A percentile compares a stretch with the other conserved stretches of the same genome.
phyloP scores from a whole-genome alignment of 1,140 invertebrate species.

The Amyelois transitella region DNA sequence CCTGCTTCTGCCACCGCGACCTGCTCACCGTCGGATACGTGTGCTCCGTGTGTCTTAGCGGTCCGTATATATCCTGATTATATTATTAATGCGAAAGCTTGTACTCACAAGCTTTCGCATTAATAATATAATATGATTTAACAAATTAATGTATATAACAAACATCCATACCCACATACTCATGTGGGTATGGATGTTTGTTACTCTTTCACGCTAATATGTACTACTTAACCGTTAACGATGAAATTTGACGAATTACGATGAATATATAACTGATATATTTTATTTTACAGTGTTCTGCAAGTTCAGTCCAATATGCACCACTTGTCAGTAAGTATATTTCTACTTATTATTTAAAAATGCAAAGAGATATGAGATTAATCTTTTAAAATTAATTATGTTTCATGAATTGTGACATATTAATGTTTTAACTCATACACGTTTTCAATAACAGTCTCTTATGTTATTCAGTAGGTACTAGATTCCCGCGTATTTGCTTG shows the following conservation, averaged over 20 bases:
- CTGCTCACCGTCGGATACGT: slow-evolving; percentile 97
- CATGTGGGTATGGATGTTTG: too few relatives aligned
- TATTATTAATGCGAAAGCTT: too few relatives aligned
- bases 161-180: too few relatives aligned
- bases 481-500: too few relatives aligned
- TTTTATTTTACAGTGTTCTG: slow-evolving; percentile 91
- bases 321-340: slow-evolving; percentile 93
- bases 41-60: slow-evolving; percentile 97
- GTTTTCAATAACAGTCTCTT: too few relatives aligned
- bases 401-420: not conserved
- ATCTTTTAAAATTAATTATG: not conserved
- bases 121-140: too few relatives aligned
- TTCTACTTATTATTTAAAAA: slow-evolving; percentile 14
- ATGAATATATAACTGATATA: not conserved
- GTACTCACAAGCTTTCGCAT: too few relatives aligned
- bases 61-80: slow-evolving; percentile 77
- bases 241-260: too few relatives aligned
- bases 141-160: too few relatives aligned
- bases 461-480: too few relatives aligned
- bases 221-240: too few relatives aligned
- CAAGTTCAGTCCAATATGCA: slow-evolving; percentile 97
- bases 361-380: slow-evolving; percentile 4
- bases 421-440: not conserved
- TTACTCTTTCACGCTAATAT: too few relatives aligned
- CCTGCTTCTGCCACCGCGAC: slow-evolving; percentile 98